Percentiles rank a stretch among this genome's conserved stretches.
Conservation (phyloP, 2,113 vertebrate genomes). For the Peucedramus taeniatus region DNA sequence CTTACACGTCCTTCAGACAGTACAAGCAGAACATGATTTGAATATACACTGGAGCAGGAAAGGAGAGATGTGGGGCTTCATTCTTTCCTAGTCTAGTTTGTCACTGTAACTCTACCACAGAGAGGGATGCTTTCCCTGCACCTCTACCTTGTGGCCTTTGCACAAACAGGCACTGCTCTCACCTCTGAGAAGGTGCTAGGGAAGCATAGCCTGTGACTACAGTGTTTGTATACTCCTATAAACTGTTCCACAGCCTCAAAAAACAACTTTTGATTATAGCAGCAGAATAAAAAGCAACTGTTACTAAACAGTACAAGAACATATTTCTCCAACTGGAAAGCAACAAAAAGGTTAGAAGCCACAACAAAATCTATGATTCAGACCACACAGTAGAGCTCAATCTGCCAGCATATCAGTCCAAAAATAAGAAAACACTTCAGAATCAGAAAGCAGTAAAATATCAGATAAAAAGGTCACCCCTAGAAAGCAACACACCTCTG, state of each 20-base stretch:
- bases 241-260: background rate
- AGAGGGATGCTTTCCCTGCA: background rate
- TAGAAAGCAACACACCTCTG: background rate
- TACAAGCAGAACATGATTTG: background rate
- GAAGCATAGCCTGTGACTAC: background rate
- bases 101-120: background rate
- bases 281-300: background rate
- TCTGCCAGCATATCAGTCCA: background rate
- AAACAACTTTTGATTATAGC: background rate
- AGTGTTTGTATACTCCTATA: background rate
- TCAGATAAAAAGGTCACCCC: background rate
- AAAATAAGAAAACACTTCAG: background rate
- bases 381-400: background rate
- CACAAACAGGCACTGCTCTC: background rate
- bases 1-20: background rate
- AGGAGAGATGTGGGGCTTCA: background rate
- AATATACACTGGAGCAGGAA: background rate
- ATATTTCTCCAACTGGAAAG: background rate
- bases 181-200: background rate
- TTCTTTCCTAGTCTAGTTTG: background rate
- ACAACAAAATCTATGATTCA: background rate
- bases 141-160: background rate
- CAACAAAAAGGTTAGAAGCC: background rate
- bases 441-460: background rate
- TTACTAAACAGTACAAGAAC: background rate